Conservation (phyloP, 2,888 invertebrate species). For the Aquatica leii region DNA sequence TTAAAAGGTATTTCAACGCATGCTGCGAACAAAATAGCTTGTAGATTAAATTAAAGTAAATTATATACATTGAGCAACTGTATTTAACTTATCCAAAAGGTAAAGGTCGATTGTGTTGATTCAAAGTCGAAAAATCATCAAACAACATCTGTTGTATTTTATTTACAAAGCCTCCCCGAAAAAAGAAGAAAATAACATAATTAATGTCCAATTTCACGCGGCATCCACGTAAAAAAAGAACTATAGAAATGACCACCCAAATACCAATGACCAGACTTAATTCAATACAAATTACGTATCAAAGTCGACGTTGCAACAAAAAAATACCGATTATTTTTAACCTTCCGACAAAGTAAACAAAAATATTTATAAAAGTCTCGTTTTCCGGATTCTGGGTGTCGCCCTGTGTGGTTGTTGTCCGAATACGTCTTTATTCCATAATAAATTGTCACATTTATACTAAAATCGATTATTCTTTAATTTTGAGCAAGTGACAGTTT, state of each 20-base stretch:
- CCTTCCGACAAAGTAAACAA: slow-evolving; percentile 32
- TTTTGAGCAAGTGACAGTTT: slow-evolving; percentile 15
- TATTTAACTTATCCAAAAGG: not conserved
- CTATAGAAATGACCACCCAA: slow-evolving; percentile 47
- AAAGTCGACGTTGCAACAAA: slow-evolving; percentile 6
- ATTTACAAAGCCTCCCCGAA: slow-evolving; percentile 8
- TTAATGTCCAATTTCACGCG: slow-evolving; percentile 49
- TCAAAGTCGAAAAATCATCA: slow-evolving; percentile 32
- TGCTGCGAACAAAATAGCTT: no score
- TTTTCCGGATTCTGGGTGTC: slow-evolving; percentile 33
- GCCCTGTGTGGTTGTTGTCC: slow-evolving; percentile 24
- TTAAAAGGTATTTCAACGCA: no score
- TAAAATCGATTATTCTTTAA: slow-evolving; percentile 6
- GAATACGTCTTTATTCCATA: slow-evolving; percentile 21
- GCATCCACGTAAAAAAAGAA: slow-evolving; percentile 44
- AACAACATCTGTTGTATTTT: slow-evolving; percentile 36
- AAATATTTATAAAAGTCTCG: slow-evolving; percentile 30
- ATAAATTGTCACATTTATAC: slow-evolving; percentile 8
- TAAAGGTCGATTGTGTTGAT: slow-evolving; percentile 16
- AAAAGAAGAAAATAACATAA: slow-evolving; percentile 43
- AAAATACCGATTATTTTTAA: not conserved
- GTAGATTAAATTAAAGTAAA: no score
- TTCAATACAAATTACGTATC: slow-evolving; percentile 43
- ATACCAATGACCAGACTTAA: slow-evolving; percentile 41
- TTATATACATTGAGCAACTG: no score